Evolutionary conservation across 2,888 invertebrate genomes (phyloP).

Genomic region (Drosophila nr. perissopoda): DNA sequence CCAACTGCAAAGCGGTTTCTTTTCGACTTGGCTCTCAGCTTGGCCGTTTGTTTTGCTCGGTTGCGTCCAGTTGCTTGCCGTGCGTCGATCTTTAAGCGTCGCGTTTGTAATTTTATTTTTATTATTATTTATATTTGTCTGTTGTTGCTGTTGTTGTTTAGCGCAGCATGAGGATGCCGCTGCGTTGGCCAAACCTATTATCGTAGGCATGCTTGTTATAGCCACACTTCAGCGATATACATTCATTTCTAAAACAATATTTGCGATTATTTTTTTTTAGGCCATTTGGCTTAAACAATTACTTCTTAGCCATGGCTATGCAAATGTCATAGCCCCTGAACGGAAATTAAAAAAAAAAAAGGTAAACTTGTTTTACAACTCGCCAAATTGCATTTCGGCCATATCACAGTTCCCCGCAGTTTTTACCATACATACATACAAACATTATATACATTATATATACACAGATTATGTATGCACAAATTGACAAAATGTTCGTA

Average conservation of each 20-base stretch:
- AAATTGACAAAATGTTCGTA: neutral
- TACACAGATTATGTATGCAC: neutral
- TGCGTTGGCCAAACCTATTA: slow-evolving; percentile 18
- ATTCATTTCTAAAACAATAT: slow-evolving; percentile 5
- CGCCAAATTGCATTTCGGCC: slow-evolving; percentile 56
- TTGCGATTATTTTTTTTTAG: slow-evolving; percentile 16
- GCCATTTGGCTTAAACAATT: slow-evolving; percentile 8
- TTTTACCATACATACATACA: slow-evolving; percentile 24
- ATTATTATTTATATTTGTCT: slow-evolving; percentile 1
- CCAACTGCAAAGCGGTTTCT: slow-evolving; percentile 18
- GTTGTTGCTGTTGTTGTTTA: slow-evolving; percentile 1
- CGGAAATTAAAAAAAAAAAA: slow-evolving; percentile 54
- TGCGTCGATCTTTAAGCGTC: slow-evolving; percentile 25
- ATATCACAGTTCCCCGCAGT: slow-evolving; percentile 14
- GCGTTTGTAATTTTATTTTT: slow-evolving; percentile 9
- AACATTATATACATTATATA: neutral
- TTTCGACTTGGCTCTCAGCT: slow-evolving; percentile 18
- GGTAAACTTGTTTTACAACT: slow-evolving; percentile 71
- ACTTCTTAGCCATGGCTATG: slow-evolving; percentile 47
- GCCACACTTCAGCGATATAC: slow-evolving; percentile 2
- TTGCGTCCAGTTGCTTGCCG: slow-evolving; percentile 28
- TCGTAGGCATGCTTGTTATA: slow-evolving; percentile 5
- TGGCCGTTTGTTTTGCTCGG: slow-evolving; percentile 39
- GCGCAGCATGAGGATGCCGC: slow-evolving; percentile 27
- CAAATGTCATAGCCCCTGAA: slow-evolving; percentile 63